phyloP scores from a whole-genome alignment of 2,888 invertebrate genomes.

The Tenthredo livida region DNA sequence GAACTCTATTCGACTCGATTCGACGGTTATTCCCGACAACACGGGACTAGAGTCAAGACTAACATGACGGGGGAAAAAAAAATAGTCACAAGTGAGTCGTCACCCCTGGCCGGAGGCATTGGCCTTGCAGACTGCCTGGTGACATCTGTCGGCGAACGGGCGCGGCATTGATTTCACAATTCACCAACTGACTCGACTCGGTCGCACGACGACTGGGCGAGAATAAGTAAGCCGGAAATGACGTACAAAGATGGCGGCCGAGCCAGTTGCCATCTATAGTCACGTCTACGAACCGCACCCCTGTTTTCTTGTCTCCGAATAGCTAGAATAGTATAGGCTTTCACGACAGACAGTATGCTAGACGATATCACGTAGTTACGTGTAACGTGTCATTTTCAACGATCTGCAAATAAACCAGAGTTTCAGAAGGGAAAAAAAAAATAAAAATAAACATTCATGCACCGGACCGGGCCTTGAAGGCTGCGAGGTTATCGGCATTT shows the following conservation, averaged over 20 bases:
- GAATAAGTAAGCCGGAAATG: background rate
- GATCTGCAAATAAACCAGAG: background rate
- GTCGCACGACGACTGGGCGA: no score
- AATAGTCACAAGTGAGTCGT: background rate
- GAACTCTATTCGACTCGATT: background rate
- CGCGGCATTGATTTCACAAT: slow-evolving; percentile 13
- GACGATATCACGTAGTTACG: background rate
- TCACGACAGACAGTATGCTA: background rate
- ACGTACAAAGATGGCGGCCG: background rate
- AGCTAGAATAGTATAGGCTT: background rate
- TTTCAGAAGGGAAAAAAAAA: background rate
- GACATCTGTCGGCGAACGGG: slow-evolving; percentile 26
- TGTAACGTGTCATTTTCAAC: background rate
- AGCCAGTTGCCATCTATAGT: slow-evolving; percentile 17
- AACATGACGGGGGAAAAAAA: background rate
- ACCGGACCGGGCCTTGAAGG: background rate
- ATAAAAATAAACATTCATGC: background rate
- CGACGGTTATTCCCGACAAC: background rate
- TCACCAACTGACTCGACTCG: background rate
- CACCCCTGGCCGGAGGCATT: background rate
- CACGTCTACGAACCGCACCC: background rate
- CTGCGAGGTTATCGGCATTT: background rate
- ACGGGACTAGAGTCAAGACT: background rate
- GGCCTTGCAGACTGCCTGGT: background rate
- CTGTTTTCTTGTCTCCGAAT: background rate